phyloP scores from a whole-genome alignment of 2,888 invertebrate species.

The Heliconius ismenius region DNA sequence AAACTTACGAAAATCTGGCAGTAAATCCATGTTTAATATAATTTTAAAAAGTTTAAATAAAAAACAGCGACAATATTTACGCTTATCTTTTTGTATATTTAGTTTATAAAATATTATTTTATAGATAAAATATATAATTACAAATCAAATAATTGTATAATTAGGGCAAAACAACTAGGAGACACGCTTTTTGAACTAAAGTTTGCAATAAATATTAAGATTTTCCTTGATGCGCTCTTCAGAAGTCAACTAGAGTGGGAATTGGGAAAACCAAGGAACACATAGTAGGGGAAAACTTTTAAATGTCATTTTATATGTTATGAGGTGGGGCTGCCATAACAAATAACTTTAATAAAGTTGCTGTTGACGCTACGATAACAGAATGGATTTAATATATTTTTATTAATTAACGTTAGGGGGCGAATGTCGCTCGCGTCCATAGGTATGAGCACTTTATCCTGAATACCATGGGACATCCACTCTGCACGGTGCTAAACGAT shows the following conservation, averaged over 20 bases:
- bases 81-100: neutral
- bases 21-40: conserved; percentile 7
- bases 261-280: too few relatives aligned
- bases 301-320: neutral
- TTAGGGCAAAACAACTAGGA: neutral
- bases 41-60: neutral
- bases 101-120: neutral
- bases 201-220: neutral
- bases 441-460: too few relatives aligned
- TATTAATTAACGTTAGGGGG: too few relatives aligned
- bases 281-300: neutral
- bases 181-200: neutral
- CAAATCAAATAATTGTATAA: neutral
- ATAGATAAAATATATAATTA: neutral
- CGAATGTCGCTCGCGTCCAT: too few relatives aligned
- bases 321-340: neutral
- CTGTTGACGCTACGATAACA: neutral
- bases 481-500: too few relatives aligned
- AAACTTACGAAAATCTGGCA: conserved; percentile 15
- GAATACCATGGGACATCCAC: too few relatives aligned
- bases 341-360: neutral
- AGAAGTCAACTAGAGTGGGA: neutral
- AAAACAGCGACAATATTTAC: neutral
- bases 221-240: neutral
- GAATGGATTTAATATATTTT: too few relatives aligned